These are phyloP conservation scores for Mesitornis unicolor DNA, from an alignment of 2,113 vertebrate species.

Conservation along the genomic window DNA sequence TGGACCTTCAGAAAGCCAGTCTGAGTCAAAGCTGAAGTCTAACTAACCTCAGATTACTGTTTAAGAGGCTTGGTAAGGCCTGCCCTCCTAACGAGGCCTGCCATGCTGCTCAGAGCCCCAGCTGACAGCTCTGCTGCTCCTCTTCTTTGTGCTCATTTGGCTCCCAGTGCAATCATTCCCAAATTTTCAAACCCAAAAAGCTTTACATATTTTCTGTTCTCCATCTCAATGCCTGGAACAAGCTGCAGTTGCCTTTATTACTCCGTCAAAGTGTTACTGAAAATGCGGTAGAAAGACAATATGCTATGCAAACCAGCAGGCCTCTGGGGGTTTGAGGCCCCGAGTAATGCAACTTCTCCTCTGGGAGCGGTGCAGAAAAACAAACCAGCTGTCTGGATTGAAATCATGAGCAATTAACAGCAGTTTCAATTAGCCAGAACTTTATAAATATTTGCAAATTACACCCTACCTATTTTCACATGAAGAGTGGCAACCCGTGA, in stretches of 20 bases:
- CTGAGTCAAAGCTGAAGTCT: not conserved
- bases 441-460: slow-evolving; percentile 31
- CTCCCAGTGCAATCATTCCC: not conserved
- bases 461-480: slow-evolving; percentile 16
- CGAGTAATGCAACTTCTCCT: slow-evolving; percentile 12
- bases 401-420: slow-evolving; percentile 45
- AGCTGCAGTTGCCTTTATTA: not conserved
- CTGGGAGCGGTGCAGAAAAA: not conserved
- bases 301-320: not conserved
- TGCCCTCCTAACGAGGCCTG: not conserved
- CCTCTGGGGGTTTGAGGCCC: not conserved
- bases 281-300: not conserved
- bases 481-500: not conserved
- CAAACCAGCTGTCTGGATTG: slow-evolving; percentile 47
- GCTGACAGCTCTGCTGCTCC: not conserved
- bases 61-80: not conserved
- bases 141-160: not conserved
- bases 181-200: not conserved
- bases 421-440: slow-evolving; percentile 13
- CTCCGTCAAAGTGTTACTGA: not conserved
- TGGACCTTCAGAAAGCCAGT: not conserved
- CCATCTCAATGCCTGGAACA: not conserved
- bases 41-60: not conserved
- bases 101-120: not conserved
- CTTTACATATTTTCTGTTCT: not conserved